Evolutionary conservation across 2,113 vertebrate species (phyloP), one percentile per base, ranked within the genome.

Genomic region (Heterochromis multidens): DNA sequence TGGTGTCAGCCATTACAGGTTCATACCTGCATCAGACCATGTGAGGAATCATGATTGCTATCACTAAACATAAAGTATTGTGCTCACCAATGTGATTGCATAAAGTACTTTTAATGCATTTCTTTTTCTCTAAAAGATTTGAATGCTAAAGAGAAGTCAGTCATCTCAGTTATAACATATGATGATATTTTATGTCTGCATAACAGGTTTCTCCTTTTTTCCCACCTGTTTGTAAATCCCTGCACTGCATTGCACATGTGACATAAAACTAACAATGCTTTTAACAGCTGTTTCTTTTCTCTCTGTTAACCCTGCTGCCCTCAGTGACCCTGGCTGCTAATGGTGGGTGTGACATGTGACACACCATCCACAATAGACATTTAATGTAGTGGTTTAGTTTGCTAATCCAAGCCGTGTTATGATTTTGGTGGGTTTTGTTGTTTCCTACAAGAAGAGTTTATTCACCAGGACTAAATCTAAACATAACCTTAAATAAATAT

Each of bases 1-100:
- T 97, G 97, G 97, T 96, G 96, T 86, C 97, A 97, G 85, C 96
- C 97, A 0, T 93, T 95, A 61, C 97, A 96, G 79, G 92, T 95
- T 10, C 96, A 97, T 27, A 90, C 95, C 89, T 97, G 96, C 92
- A 95, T 97, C 93, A 96, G 93, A 91, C 89, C 95, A 29, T 92
- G 98, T 97, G 90, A 97, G 97, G 95, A 81, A 43, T 78, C 54
- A 1, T 61, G 10, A 17, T 33, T 19, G 7, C 62, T 19, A 31
- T 77, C n/a, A 29, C 25, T 40, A 14, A 37, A 17, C 4, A 0
- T 60, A 1, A 29, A 31, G 12, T n/a, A 1, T 14, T 52, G 59
- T 78, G 33, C 9, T 81, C 23, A 40, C 40, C 14, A 70, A 16
- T 27, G 23, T 0, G 23, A 70, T 27, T 70, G 46, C 5, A 70